Percentiles rank a stretch among this genome's conserved stretches.
Evolutionary conservation across 1,140 invertebrate species (phyloP).

Genomic region (Trichonephila clavata): DNA sequence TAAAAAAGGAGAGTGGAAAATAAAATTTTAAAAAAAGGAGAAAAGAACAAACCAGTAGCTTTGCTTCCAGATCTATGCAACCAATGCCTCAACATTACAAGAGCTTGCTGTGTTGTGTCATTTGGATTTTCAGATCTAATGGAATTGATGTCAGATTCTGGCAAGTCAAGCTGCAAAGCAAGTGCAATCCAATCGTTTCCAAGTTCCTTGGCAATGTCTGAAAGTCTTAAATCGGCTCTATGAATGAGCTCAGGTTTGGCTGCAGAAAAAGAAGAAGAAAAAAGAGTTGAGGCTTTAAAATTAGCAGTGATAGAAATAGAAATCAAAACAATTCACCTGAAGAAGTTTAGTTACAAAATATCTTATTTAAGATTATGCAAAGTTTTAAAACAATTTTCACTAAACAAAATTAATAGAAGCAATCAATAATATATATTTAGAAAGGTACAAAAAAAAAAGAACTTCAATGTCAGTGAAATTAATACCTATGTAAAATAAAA

Average conservation of each 20-base stretch:
- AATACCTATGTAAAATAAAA: no score
- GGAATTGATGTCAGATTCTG: conserved; percentile 91
- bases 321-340: no score
- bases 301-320: no score
- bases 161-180: conserved; percentile 89
- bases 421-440: no score
- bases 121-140: conserved; percentile 93
- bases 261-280: conserved; percentile 60
- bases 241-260: conserved; percentile 86
- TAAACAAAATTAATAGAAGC: no score
- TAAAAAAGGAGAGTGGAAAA: no score
- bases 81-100: conserved; percentile 96
- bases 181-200: conserved; percentile 95
- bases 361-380: no score
- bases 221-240: conserved; percentile 90
- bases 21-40: not conserved
- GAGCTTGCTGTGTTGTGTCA: conserved; percentile 93
- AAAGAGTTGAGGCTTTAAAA: no score
- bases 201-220: conserved; percentile 95
- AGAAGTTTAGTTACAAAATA: no score
- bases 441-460: no score
- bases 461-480: no score
- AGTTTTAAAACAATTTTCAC: no score
- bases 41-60: conserved; percentile 61
- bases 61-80: conserved; percentile 80